Percentiles rank a stretch among this genome's conserved stretches.
Evolutionary conservation across 2,113 vertebrate species (phyloP).

Genomic region (Anser brachyrhynchus): DNA sequence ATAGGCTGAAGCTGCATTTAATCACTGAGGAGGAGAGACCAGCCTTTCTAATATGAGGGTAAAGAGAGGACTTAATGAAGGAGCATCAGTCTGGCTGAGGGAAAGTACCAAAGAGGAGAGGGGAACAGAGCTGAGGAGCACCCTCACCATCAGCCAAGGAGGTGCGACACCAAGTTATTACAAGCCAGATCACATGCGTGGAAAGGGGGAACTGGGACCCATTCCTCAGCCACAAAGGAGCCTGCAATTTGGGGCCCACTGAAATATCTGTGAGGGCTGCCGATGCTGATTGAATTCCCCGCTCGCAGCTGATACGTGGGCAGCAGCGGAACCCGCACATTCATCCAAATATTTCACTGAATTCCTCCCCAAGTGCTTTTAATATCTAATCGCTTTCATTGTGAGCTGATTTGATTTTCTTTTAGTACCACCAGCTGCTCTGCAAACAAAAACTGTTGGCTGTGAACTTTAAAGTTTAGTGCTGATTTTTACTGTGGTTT

Average conservation of each 20-base stretch:
- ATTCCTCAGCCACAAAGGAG: background rate
- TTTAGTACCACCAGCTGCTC: background rate
- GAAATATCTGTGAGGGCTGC: background rate
- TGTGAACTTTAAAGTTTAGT: background rate
- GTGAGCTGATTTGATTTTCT: background rate
- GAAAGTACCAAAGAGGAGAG: background rate
- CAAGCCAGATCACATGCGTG: accelerated
- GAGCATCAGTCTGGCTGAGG: background rate
- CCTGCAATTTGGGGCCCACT: accelerated
- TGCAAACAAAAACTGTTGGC: background rate
- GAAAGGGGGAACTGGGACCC: background rate
- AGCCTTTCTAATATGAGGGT: background rate
- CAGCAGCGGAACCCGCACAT: background rate
- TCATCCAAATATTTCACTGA: background rate
- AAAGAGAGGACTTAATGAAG: background rate
- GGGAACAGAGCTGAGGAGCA: accelerated
- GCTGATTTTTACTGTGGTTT: background rate
- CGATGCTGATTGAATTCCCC: background rate
- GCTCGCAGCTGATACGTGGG: background rate
- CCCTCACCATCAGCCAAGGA: background rate
- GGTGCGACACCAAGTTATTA: accelerated
- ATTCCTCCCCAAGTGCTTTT: background rate
- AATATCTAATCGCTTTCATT: background rate
- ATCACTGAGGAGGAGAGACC: background rate
- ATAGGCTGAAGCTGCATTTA: background rate